These are phyloP conservation scores for Allygus modestus DNA, from an alignment of 2,888 invertebrate genomes.

Conservation along the genomic window DNA sequence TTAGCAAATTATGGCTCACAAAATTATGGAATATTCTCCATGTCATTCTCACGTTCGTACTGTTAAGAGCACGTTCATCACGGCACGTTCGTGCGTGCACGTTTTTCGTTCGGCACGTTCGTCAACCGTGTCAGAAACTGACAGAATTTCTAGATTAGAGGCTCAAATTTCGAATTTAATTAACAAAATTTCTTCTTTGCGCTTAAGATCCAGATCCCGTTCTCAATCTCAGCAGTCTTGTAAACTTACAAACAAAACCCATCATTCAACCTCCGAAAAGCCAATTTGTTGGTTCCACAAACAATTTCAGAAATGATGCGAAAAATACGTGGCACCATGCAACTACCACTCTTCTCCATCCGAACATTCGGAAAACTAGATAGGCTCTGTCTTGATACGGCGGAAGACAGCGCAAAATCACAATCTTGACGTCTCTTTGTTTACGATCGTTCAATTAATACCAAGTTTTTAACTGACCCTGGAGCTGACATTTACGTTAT, in stretches of 20 bases:
- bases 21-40: conserved; percentile 16
- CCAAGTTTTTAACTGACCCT: background rate
- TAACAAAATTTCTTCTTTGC: background rate
- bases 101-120: no score
- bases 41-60: background rate
- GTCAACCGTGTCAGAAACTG: background rate
- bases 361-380: conserved; percentile 45
- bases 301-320: conserved; percentile 24
- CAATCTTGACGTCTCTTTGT: conserved; percentile 52
- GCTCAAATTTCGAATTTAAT: background rate
- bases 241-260: background rate
- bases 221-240: background rate
- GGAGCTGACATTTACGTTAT: background rate
- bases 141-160: background rate
- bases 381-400: conserved; percentile 63
- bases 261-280: background rate
- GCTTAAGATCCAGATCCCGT: background rate
- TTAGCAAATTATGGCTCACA: conserved; percentile 50
- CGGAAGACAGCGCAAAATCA: background rate
- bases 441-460: conserved; percentile 27
- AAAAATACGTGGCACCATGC: conserved; percentile 53
- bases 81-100: no score
- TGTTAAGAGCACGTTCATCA: no score
- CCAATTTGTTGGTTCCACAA: background rate
- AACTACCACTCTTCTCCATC: conserved; percentile 36